These are phyloP conservation scores for Temnopleurus reevesii DNA, from an alignment of 53 echinoderm and acorn worm genomes.

Conservation along the genomic window DNA sequence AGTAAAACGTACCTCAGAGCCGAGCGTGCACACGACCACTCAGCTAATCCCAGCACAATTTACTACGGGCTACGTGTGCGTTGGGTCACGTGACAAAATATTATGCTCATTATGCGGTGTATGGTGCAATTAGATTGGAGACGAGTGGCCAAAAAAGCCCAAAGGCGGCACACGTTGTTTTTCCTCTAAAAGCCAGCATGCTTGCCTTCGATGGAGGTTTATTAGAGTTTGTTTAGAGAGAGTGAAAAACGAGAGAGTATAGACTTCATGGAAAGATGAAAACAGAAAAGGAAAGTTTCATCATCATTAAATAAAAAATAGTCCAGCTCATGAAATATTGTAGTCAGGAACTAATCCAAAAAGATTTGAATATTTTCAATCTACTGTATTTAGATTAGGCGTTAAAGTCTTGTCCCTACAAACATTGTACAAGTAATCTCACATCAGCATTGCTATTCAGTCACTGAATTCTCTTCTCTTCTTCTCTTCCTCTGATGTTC, in stretches of 20 bases:
- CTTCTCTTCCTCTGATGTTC: background rate
- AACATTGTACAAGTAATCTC: background rate
- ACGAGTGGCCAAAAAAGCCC: constrained; percentile 10
- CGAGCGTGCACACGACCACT: background rate
- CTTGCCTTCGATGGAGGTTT: background rate
- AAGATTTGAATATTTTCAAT: background rate
- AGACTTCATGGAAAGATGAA: background rate
- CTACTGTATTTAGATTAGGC: background rate
- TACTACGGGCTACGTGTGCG: background rate
- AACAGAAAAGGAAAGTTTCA: background rate
- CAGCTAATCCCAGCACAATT: background rate
- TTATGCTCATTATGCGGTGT: constrained; percentile 52
- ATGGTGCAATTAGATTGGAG: background rate
- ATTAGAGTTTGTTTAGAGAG: background rate
- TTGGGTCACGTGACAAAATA: constrained; percentile 50
- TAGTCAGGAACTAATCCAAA: background rate
- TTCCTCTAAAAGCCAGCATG: background rate
- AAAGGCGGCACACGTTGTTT: background rate
- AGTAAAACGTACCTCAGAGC: background rate
- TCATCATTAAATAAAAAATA: background rate
- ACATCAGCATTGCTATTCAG: too few relatives aligned
- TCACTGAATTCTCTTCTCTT: background rate
- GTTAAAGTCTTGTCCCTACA: background rate
- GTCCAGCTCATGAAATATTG: background rate
- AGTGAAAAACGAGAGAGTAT: background rate